Percentiles rank a stretch among this genome's conserved stretches.
Evolutionary conservation across 2,113 vertebrate species (phyloP).

Genomic region (Hylia prasina): DNA sequence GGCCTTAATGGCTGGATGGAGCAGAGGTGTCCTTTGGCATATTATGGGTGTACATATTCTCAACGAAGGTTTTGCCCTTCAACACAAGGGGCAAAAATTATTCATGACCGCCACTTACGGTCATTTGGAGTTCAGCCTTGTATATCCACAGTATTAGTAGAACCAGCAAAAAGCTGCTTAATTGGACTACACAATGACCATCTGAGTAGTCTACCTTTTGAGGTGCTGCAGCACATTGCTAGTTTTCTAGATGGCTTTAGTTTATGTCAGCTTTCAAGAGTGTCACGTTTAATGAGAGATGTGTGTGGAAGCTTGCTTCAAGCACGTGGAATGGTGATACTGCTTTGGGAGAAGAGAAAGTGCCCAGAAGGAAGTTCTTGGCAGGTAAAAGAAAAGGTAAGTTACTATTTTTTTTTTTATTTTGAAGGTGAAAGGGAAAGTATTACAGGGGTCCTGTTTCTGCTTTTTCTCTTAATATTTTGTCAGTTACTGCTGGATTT

Average conservation of each 20-base stretch:
- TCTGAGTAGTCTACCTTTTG: constrained; percentile 88
- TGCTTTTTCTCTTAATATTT: background rate
- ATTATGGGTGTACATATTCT: constrained; percentile 96
- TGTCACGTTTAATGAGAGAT: constrained; percentile 92
- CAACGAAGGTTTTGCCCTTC: constrained; percentile 93
- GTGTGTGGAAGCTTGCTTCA: constrained; percentile 94
- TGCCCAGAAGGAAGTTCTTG: constrained; percentile 79
- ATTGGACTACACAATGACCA: constrained; percentile 78
- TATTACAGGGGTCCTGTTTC: background rate
- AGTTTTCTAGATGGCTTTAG: constrained; percentile 97
- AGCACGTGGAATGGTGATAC: constrained; percentile 91
- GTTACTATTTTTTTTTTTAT: background rate
- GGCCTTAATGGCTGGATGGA: constrained; percentile 99
- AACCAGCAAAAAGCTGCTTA: constrained; percentile 68
- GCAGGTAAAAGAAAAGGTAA: constrained; percentile 93
- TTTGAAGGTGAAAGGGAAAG: background rate
- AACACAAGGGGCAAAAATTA: constrained; percentile 82
- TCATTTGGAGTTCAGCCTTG: constrained; percentile 90
- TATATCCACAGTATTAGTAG: constrained; percentile 74
- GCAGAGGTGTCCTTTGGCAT: constrained; percentile 93
- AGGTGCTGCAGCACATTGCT: constrained; percentile 91
- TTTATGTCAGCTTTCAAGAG: constrained; percentile 92
- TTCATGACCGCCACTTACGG: constrained; percentile 88
- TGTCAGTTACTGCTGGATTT: background rate
- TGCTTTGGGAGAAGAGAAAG: constrained; percentile 88